Evolutionary conservation across 2,797 vertebrate genomes (phyloP).

Genomic region (Serranus cabrilla): DNA sequence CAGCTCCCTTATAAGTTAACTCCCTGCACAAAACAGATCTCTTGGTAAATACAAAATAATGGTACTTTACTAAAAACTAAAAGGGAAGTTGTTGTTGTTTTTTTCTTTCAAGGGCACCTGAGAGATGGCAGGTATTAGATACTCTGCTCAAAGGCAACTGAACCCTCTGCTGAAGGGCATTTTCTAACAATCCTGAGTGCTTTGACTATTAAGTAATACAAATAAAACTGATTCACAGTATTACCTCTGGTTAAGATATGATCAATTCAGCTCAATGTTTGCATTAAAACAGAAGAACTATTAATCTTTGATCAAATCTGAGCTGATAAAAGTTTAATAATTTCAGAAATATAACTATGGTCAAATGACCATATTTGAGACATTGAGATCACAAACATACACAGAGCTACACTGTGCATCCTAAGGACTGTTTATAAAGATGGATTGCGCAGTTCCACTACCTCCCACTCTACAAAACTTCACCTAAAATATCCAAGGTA

Average conservation of each 20-base stretch:
- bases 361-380: neutral
- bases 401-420: neutral
- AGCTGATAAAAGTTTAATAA: neutral
- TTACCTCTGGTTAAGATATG: slow-evolving; percentile 28
- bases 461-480: too few species aligned
- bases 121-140: slow-evolving; percentile 1
- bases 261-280: slow-evolving; percentile 19
- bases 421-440: neutral
- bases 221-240: slow-evolving; percentile 16
- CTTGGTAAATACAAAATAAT: slow-evolving; percentile 27
- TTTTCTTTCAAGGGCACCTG: neutral
- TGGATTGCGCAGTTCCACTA: too few species aligned
- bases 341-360: neutral
- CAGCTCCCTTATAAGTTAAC: slow-evolving; percentile 42
- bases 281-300: slow-evolving; percentile 11
- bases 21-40: slow-evolving; percentile 27
- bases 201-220: slow-evolving; percentile 1
- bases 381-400: neutral
- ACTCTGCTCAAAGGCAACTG: neutral
- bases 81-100: neutral
- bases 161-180: slow-evolving; percentile 4
- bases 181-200: slow-evolving; percentile 9
- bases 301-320: neutral
- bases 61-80: slow-evolving; percentile 1
- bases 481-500: too few species aligned